Conservation (phyloP, 2,888 invertebrate species). For the Caenorhabditis sp. region DNA sequence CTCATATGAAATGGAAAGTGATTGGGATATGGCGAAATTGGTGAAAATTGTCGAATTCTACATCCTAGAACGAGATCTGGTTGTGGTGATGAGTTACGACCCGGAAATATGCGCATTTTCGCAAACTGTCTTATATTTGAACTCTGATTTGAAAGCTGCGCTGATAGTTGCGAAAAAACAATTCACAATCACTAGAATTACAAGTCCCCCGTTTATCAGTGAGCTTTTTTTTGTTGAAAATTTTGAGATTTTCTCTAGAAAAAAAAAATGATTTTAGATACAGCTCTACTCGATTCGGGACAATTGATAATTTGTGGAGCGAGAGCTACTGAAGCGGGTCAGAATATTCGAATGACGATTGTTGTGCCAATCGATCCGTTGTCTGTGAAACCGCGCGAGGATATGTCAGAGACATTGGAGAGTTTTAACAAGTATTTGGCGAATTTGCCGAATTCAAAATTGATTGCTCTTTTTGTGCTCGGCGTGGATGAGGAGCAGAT, state of each 20-base stretch:
- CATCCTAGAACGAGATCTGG: not conserved
- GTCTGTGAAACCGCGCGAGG: not conserved
- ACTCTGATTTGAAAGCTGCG: conserved; percentile 7
- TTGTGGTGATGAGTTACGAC: conserved; percentile 16
- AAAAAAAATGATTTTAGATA: conserved; percentile 7
- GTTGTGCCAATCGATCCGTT: not conserved
- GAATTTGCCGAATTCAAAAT: not conserved
- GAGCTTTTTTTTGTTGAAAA: not conserved
- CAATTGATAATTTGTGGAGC: conserved; percentile 23
- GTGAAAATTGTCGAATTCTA: conserved; percentile 1
- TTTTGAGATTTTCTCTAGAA: not conserved
- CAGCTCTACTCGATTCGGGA: conserved; percentile 19
- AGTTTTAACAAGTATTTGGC: conserved; percentile 10
- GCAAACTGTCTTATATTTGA: conserved; percentile 18
- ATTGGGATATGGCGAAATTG: not conserved
- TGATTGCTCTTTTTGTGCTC: conserved; percentile 5
- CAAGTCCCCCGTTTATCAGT: conserved; percentile 28
- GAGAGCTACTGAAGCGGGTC: not conserved
- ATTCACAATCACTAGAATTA: conserved; percentile 16
- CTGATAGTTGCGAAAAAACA: conserved; percentile 7
- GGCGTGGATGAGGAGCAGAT: conserved; percentile 13
- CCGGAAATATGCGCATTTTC: conserved; percentile 14
- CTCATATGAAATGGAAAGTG: not conserved
- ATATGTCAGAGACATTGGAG: not conserved
- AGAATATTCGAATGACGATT: not conserved